Base-by-base conservation (phyloP, 2,797 vertebrate genomes). In the Catharus ustulatus region DNA sequence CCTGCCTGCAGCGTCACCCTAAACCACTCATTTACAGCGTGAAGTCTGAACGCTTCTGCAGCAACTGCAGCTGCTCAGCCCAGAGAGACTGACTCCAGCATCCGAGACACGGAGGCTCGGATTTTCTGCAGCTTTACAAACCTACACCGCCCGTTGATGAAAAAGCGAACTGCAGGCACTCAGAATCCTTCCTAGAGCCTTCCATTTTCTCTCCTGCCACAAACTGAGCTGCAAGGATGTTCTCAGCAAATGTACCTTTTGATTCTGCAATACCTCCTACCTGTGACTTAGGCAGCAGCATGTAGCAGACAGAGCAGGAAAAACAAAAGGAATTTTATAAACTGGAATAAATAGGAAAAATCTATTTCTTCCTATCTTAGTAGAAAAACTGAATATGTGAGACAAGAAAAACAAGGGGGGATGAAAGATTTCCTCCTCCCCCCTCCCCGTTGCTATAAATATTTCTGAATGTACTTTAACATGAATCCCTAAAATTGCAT, bases 201-300 rank as follows among this genome's bases (percentile, higher is more conserved):
- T 88, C 93, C 87, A 89, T 87, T 83, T 97, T 93, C 85, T 84
- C 72, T 91, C 9, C 76, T 83, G 46, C 42, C 71, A 82, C 71
- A 64, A 77, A 36, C 46, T 5, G 61, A 72, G 54, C 27, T 54
- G 46, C 12, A 61, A 79, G 54, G 75, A 64, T 89, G 58, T 76
- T 54, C 61, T 62, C 48, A 81, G 68, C 49, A 51, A 82, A 82
- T 7, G 21, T 34, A 46, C 26, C 55, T 83, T 87, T 91, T 77
- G 83, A 73, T 78, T 93, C 68, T 61, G 2, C 26, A 29, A 38
- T 73, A 58, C 48, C 34, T 81, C 88, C 84, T 72, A 63, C 54
- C 51, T 57, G 34, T 48, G 81, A 51, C 27, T 89, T 85, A 59
- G 0, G 3, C 38, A 88, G 74, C 51, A 86, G 54, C 40, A 6